These are phyloP conservation scores for Chrysotoxum bicinctum DNA, from an alignment of 2,888 invertebrate species.

Conservation along the genomic window DNA sequence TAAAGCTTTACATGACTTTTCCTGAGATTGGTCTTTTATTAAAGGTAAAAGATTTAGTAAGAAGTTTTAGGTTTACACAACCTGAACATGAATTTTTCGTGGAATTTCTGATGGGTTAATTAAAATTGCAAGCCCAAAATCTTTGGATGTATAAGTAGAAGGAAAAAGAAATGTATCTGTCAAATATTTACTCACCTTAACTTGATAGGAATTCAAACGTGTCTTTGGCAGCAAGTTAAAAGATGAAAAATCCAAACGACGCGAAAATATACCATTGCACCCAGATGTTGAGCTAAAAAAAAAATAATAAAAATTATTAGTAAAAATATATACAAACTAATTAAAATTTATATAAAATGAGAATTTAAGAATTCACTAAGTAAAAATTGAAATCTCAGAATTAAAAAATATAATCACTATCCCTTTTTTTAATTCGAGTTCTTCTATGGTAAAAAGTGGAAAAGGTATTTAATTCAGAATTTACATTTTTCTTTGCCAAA, in stretches of 20 bases:
- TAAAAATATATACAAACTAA: not conserved
- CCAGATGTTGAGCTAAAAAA: slow-evolving; percentile 91
- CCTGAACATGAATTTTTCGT: no score
- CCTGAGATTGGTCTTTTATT: no score
- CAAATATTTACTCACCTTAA: slow-evolving; percentile 90
- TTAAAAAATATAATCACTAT: not conserved
- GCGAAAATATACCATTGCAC: slow-evolving; percentile 95
- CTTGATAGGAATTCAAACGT: slow-evolving; percentile 99
- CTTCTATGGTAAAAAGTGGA: not conserved
- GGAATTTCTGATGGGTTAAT: no score
- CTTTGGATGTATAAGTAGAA: no score
- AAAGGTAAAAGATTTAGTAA: no score
- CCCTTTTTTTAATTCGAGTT: not conserved
- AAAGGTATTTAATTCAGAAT: not conserved
- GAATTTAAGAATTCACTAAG: not conserved
- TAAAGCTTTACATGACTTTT: no score
- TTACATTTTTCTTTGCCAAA: not conserved
- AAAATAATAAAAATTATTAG: not conserved
- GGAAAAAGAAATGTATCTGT: not conserved
- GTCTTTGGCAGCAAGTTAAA: slow-evolving; percentile 96
- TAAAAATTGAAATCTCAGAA: not conserved
- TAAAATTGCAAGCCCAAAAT: no score
- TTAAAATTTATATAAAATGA: no score
- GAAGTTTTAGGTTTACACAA: no score
- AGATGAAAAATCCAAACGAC: slow-evolving; percentile 96